Base-by-base conservation (phyloP, 2,797 vertebrate genomes). In the Rhadinocentrus ornatus region DNA sequence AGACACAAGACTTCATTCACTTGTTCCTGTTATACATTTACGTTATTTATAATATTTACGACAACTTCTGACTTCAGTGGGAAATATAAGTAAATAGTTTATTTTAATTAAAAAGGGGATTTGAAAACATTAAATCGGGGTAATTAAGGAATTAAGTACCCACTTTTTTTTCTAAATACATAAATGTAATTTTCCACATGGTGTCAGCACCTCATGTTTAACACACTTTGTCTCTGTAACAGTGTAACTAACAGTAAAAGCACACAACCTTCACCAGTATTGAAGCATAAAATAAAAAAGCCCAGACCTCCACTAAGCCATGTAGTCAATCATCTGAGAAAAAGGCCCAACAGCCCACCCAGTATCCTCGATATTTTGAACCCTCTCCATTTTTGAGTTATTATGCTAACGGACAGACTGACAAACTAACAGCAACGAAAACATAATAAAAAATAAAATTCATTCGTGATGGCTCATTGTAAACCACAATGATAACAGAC, bases 181-280 rank as follows among this genome's bases (percentile, higher is more conserved):
- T 13, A 39, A 13, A 39, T 35, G 10, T 20, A 1, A n/a, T 48
- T 22, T 48, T 48, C 16, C 44, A 0, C 22, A 5, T 10, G 34
- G 6, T n/a, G 50, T 41, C 24, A 65, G 39, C 1, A 54, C 2
- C 24, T 39, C 26, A 62, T 3, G 24, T 29, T 48, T 29, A 57
- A 27, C 12, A 65, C 13, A 31, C 24, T 13, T 29, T 13, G 3
- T 44, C 0, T 64, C 12, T 0, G 18, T 37, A 65, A 55, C 31
- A 61, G 32, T 26, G 6, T 65, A 66, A 56, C 18, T 37, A 65
- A 55, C 31, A 61, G 32, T 26, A 8, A 70, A 66, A 56, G 13
- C 13, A 7, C 3, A 20, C 26, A 15, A 16, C 4, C 0, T 0
- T 61, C 16, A 44, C 27, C 1, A 54, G 44, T 32, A 48, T 22